These are phyloP conservation scores for Caenorhabditis brenneri DNA, from an alignment of 1,140 invertebrate genomes.

Conservation along the genomic window DNA sequence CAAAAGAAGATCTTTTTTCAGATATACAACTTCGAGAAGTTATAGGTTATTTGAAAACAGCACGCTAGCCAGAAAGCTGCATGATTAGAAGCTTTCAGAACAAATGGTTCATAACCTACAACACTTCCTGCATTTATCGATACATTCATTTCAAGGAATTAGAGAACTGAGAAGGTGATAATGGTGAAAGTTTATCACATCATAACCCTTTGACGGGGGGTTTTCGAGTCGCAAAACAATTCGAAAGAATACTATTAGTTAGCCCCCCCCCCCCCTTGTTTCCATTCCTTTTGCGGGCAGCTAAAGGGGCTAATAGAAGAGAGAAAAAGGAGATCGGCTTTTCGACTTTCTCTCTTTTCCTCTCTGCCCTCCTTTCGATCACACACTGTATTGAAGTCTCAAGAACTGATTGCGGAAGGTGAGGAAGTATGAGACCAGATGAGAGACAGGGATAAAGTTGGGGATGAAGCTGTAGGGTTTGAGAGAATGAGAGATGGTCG, in stretches of 20 bases:
- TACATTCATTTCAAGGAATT: no score
- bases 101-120: no score
- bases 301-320: constrained; percentile 26
- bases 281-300: constrained; percentile 23
- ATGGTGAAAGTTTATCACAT: no score
- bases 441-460: not conserved
- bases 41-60: no score
- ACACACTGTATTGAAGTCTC: not conserved
- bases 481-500: not conserved
- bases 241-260: not conserved
- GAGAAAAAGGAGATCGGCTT: not conserved
- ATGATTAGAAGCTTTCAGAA: no score
- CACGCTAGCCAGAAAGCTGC: no score
- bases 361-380: not conserved
- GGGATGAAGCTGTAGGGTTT: not conserved
- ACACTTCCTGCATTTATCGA: no score
- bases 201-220: not conserved
- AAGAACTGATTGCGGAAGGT: constrained; percentile 28
- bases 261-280: not conserved
- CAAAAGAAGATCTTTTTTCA: no score
- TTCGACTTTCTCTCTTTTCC: not conserved
- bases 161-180: no score
- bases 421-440: not conserved
- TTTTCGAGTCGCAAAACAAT: not conserved
- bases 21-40: no score